Conservation (phyloP, 2,113 vertebrate genomes). For the Geococcyx californianus region DNA sequence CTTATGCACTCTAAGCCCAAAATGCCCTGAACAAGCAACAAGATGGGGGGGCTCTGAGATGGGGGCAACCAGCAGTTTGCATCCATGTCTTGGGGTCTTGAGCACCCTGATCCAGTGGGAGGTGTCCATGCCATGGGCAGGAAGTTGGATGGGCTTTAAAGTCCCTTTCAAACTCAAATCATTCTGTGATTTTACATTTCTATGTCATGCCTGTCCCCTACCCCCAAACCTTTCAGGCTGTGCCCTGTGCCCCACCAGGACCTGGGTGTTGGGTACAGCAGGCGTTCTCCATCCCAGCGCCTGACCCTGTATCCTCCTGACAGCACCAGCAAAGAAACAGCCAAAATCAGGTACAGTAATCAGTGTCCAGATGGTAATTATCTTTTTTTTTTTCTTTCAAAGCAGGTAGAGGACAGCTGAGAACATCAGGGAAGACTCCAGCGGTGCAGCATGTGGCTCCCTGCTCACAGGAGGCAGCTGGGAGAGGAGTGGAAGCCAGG, state of each 20-base stretch:
- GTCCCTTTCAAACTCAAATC: too few species aligned
- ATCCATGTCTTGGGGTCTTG: not conserved
- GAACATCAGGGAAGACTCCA: not conserved
- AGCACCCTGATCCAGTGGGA: too few species aligned
- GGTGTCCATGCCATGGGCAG: too few species aligned
- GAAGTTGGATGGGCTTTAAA: too few species aligned
- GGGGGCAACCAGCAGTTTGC: not conserved
- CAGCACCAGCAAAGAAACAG: not conserved
- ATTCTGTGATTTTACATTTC: too few species aligned
- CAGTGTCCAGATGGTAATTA: not conserved
- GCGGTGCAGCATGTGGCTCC: not conserved
- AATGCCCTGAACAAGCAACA: not conserved
- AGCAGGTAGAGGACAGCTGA: not conserved
- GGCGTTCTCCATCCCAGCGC: not conserved
- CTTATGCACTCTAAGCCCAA: too few species aligned
- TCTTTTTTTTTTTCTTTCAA: not conserved
- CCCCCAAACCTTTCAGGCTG: fast-evolving
- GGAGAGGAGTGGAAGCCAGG: fast-evolving
- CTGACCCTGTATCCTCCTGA: not conserved
- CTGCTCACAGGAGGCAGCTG: not conserved
- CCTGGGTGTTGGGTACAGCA: fast-evolving
- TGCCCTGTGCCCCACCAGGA: not conserved
- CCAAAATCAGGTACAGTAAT: fast-evolving
- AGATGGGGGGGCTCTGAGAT: fast-evolving
- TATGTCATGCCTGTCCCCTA: not conserved